Conservation (phyloP, 2,888 invertebrate species). For the Erynnis tages region DNA sequence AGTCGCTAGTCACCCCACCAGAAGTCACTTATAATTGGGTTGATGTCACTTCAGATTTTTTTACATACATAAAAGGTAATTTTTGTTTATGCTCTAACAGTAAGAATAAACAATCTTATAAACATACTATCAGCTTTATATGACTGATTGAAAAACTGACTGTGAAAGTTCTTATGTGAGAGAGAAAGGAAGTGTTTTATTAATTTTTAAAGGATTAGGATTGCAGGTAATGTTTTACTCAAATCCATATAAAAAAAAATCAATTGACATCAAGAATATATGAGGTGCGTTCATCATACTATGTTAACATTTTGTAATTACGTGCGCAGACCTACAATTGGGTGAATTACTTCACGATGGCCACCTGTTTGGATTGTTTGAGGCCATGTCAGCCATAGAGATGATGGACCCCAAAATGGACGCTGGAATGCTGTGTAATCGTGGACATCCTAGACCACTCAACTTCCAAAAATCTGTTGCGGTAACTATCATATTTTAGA, state of each 20-base stretch:
- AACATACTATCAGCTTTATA: no score
- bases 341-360: slow-evolving; percentile 97
- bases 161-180: no score
- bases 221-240: no score
- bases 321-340: slow-evolving; percentile 87
- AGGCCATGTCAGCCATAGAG: slow-evolving; percentile 99
- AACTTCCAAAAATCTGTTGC: slow-evolving; percentile 93
- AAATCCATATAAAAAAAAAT: no score
- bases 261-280: no score
- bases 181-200: no score
- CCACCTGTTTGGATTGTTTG: slow-evolving; percentile 92
- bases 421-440: slow-evolving; percentile 97
- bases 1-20: slow-evolving; percentile 60
- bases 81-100: no score
- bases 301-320: not conserved
- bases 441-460: slow-evolving; percentile 90
- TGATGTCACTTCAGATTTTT: slow-evolving; percentile 82
- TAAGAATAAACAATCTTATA: no score
- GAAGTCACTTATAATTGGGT: slow-evolving; percentile 84
- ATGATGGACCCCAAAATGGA: slow-evolving; percentile 99
- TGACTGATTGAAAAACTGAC: no score
- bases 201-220: no score
- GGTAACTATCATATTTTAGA: slow-evolving; percentile 63
- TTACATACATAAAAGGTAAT: slow-evolving; percentile 72
- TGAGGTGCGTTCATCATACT: no score